Conservation (phyloP, 2,113 vertebrate species). For the Chunga burmeisteri region DNA sequence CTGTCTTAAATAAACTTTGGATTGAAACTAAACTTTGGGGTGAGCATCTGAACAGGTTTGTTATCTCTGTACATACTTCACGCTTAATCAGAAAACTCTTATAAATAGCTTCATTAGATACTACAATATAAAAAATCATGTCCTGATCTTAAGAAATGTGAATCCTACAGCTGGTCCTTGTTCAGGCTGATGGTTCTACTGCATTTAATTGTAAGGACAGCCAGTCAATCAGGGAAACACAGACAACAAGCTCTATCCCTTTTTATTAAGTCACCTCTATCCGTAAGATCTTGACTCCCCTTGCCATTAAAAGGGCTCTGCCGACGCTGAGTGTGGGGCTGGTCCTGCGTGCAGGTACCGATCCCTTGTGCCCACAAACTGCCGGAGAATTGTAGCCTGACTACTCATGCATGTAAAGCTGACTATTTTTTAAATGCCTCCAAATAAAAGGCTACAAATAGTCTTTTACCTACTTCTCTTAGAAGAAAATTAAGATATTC, state of each 20-base stretch:
- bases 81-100: background rate
- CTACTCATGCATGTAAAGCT: background rate
- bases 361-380: background rate
- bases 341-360: fast-evolving
- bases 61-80: background rate
- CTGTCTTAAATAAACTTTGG: background rate
- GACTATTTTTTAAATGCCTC: background rate
- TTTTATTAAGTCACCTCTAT: background rate
- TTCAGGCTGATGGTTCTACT: background rate
- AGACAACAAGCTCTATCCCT: background rate
- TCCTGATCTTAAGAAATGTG: background rate
- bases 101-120: background rate
- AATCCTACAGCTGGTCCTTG: background rate
- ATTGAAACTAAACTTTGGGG: background rate
- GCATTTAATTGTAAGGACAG: background rate
- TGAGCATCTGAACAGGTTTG: background rate
- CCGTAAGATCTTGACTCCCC: background rate
- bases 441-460: background rate
- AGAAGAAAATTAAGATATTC: background rate
- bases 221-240: background rate
- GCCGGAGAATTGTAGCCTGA: background rate
- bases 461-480: background rate
- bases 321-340: background rate
- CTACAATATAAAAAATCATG: background rate
- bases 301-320: background rate